Conservation (phyloP, 1,140 invertebrate species). For the Drosophila gunungcola region DNA sequence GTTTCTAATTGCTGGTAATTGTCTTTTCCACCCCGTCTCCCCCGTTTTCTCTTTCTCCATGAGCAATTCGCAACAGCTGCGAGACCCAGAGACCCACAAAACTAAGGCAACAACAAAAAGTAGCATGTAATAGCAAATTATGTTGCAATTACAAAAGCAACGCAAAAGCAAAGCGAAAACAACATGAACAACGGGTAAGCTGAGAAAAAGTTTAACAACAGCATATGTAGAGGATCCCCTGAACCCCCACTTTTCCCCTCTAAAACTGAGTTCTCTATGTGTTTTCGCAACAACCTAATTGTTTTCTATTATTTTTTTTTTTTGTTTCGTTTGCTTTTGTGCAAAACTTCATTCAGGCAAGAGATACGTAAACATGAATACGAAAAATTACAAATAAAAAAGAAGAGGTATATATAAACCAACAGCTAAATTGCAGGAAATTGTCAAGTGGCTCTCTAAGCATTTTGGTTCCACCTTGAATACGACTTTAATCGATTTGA, state of each 20-base stretch:
- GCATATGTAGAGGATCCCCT: slow-evolving; percentile 50
- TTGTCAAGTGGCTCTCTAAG: slow-evolving; percentile 51
- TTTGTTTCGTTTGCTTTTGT: slow-evolving; percentile 18
- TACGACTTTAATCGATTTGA: slow-evolving; percentile 54
- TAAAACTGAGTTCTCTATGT: slow-evolving; percentile 36
- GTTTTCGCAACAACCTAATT: slow-evolving; percentile 63
- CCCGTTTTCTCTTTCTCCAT: slow-evolving; percentile 9
- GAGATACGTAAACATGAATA: slow-evolving; percentile 36
- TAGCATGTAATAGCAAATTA: slow-evolving; percentile 81
- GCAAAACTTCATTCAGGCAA: slow-evolving; percentile 36
- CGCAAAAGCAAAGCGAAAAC: slow-evolving; percentile 64
- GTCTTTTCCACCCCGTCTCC: slow-evolving; percentile 43
- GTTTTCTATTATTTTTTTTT: slow-evolving; percentile 47
- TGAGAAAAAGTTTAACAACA: slow-evolving; percentile 53
- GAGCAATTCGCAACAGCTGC: slow-evolving; percentile 67
- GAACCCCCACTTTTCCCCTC: background rate
- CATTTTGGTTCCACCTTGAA: slow-evolving; percentile 74
- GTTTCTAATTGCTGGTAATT: slow-evolving; percentile 82
- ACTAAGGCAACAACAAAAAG: slow-evolving; percentile 57
- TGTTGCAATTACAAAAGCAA: slow-evolving; percentile 81
- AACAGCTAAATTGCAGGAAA: slow-evolving; percentile 70
- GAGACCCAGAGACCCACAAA: slow-evolving; percentile 80
- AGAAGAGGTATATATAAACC: slow-evolving; percentile 17
- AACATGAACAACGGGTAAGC: slow-evolving; percentile 46
- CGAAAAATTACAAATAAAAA: slow-evolving; percentile 15